Evolutionary conservation across 2,113 vertebrate genomes (phyloP).

Genomic region (Caranx melampygus): DNA sequence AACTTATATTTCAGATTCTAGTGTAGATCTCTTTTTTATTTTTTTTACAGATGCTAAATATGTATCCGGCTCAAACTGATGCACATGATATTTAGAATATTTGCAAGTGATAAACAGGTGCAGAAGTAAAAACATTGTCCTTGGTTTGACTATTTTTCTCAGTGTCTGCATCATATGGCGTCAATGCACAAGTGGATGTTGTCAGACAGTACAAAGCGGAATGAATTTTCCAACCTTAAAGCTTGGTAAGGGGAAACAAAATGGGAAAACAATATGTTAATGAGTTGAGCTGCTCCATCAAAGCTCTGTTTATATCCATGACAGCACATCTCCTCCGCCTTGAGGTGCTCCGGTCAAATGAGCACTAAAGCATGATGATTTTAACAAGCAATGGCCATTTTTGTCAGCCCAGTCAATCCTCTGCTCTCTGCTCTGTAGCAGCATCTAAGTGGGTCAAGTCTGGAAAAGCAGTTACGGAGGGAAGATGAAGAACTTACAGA

Average conservation of each 20-base stretch:
- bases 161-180: not conserved
- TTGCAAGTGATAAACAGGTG: no score
- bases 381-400: not conserved
- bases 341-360: not conserved
- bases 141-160: not conserved
- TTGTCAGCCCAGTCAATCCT: no score
- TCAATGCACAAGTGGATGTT: not conserved
- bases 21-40: no score
- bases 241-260: not conserved
- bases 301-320: not conserved
- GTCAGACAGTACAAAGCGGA: not conserved
- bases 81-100: not conserved
- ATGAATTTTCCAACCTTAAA: not conserved
- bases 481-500: slow-evolving; percentile 8
- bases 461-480: slow-evolving; percentile 48
- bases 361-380: not conserved
- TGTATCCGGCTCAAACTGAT: not conserved
- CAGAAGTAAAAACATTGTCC: not conserved
- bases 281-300: not conserved
- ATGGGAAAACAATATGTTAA: not conserved
- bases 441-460: slow-evolving; percentile 52
- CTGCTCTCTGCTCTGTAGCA: not conserved
- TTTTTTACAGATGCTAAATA: not conserved
- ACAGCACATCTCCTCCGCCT: not conserved
- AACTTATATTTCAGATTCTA: no score